phyloP scores from a whole-genome alignment of 2,113 vertebrate genomes.

The Piaya cayana region DNA sequence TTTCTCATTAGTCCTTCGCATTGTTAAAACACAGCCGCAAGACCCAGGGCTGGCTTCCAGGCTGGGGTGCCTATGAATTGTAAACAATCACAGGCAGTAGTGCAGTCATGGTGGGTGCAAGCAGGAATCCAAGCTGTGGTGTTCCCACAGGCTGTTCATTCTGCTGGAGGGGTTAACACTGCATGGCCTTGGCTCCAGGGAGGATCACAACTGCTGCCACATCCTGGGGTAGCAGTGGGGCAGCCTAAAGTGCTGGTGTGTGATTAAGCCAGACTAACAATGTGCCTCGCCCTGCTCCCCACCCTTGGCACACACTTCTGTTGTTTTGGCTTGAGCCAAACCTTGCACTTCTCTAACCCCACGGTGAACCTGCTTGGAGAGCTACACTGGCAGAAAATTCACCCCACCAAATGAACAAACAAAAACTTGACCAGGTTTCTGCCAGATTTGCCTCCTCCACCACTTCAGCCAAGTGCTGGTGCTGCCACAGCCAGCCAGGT shows the following conservation, averaged over 20 bases:
- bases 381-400: background rate
- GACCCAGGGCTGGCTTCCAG: background rate
- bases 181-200: fast-evolving
- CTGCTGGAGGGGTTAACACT: background rate
- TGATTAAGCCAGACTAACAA: background rate
- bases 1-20: background rate
- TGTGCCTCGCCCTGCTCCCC: background rate
- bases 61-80: fast-evolving
- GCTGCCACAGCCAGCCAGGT: background rate
- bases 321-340: background rate
- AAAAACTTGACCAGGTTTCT: background rate
- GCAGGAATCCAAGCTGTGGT: fast-evolving
- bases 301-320: background rate
- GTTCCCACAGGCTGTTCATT: fast-evolving
- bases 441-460: background rate
- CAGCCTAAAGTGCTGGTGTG: fast-evolving
- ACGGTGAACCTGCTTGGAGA: background rate
- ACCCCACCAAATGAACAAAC: background rate
- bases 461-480: background rate
- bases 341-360: background rate
- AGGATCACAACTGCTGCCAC: background rate
- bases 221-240: background rate
- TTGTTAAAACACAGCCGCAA: background rate
- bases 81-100: fast-evolving
- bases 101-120: fast-evolving